These are phyloP conservation scores for Falco peregrinus DNA, from an alignment of 2,797 vertebrate genomes.

Conservation along the genomic window DNA sequence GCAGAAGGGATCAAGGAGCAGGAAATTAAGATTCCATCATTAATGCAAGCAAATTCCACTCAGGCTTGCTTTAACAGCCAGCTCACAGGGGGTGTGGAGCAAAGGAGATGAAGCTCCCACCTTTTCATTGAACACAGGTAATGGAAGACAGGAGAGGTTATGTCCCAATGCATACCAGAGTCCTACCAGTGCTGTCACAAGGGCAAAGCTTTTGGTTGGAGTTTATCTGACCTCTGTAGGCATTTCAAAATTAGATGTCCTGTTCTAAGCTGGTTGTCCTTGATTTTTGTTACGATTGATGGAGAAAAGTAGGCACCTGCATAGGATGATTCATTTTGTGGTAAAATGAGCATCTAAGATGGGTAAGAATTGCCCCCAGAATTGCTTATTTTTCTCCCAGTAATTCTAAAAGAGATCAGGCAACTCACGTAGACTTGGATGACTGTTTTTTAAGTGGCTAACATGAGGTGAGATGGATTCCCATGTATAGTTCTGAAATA, in stretches of 20 bases:
- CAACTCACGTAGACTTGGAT: neutral
- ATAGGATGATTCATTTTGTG: slow-evolving; percentile 11
- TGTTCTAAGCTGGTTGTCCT: slow-evolving; percentile 7
- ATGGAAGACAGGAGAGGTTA: neutral
- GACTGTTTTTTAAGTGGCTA: neutral
- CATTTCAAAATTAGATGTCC: neutral
- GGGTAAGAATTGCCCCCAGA: neutral
- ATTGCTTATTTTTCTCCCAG: neutral
- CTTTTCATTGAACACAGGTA: neutral
- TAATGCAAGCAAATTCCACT: neutral
- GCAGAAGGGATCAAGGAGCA: neutral
- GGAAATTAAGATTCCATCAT: neutral
- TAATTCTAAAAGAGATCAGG: neutral
- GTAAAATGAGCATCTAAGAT: neutral
- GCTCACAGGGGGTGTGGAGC: neutral
- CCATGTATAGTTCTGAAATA: neutral
- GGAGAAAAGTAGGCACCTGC: neutral
- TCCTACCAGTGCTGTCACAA: neutral
- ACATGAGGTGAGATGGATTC: neutral
- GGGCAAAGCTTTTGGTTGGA: neutral
- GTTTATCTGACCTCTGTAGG: neutral
- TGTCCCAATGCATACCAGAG: neutral
- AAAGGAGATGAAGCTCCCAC: neutral
- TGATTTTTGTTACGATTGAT: neutral
- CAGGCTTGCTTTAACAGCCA: neutral